Percentiles rank a stretch among this genome's conserved stretches.
phyloP scores from a whole-genome alignment of 2,888 invertebrate species.

The Nomada lathburiana region DNA sequence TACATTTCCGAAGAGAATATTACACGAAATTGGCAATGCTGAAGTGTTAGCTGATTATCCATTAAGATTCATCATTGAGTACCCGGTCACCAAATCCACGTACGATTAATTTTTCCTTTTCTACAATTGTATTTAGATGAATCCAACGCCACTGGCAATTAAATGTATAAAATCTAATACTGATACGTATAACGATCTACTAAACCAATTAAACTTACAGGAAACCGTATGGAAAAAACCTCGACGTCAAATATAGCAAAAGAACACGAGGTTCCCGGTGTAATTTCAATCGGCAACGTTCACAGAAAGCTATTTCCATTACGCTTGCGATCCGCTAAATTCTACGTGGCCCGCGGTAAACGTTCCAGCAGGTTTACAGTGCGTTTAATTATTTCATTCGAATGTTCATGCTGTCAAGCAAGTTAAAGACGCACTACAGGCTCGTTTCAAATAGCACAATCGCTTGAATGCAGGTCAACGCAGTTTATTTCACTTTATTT shows the following conservation, averaged over 20 bases:
- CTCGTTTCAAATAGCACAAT: constrained; percentile 13
- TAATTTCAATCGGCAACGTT: neutral
- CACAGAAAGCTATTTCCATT: constrained; percentile 11
- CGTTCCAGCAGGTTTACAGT: neutral
- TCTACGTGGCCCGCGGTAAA: neutral
- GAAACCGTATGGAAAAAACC: neutral
- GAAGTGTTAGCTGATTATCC: too few relatives aligned
- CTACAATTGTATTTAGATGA: neutral
- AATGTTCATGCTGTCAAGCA: constrained; percentile 10
- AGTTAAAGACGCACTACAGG: neutral
- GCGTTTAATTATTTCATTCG: constrained; percentile 19
- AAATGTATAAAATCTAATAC: neutral
- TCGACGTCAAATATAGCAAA: neutral
- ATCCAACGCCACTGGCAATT: neutral
- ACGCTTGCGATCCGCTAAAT: too few relatives aligned
- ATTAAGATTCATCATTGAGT: too few relatives aligned
- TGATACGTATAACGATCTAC: neutral
- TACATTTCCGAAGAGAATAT: too few relatives aligned
- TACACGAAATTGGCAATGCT: too few relatives aligned
- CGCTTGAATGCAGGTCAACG: neutral
- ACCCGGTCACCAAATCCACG: too few relatives aligned
- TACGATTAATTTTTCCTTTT: neutral
- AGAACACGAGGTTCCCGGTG: neutral
- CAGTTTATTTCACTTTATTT: constrained; percentile 11
- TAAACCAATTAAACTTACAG: neutral